Evolutionary conservation across 2,797 vertebrate species (phyloP).

Genomic region (Gadopsis bispinosus): DNA sequence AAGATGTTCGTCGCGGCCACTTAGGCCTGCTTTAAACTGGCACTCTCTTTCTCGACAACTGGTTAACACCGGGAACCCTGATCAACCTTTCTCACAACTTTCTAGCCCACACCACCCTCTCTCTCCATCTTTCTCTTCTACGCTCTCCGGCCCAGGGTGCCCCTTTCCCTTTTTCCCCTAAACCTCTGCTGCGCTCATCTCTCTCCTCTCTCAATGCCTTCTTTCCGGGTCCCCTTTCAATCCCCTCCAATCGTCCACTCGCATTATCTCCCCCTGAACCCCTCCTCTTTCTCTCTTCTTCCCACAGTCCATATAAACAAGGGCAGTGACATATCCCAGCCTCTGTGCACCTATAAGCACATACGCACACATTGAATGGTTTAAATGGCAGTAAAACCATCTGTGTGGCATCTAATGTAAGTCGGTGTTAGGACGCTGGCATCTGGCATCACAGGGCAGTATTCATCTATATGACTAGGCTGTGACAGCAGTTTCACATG

Average conservation of each 20-base stretch:
- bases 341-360: background rate
- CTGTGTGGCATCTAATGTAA: background rate
- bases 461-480: conserved; percentile 2
- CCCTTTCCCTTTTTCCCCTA: conserved; percentile 49
- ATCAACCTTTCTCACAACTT: conserved; percentile 56
- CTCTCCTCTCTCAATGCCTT: conserved; percentile 56
- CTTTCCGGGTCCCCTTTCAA: conserved; percentile 69
- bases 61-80: conserved; percentile 62
- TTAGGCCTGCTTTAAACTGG: conserved; percentile 60
- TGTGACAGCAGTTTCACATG: conserved; percentile 15
- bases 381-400: conserved; percentile 24
- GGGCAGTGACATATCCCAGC: conserved; percentile 41
- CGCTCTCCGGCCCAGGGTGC: conserved; percentile 41
- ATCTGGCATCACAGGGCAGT: conserved; percentile 1
- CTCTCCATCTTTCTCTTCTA: conserved; percentile 34
- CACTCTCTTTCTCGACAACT: conserved; percentile 42
- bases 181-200: conserved; percentile 66
- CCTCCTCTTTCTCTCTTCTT: conserved; percentile 67
- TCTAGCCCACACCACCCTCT: conserved; percentile 20
- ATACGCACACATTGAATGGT: conserved; percentile 1
- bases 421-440: background rate
- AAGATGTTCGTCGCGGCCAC: conserved; percentile 66
- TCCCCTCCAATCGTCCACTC: conserved; percentile 48
- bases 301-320: conserved; percentile 73
- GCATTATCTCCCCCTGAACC: conserved; percentile 57